Percentiles rank a stretch among this genome's conserved stretches.
Evolutionary conservation across 2,113 vertebrate species (phyloP).

Genomic region (Callionymus lyra): DNA sequence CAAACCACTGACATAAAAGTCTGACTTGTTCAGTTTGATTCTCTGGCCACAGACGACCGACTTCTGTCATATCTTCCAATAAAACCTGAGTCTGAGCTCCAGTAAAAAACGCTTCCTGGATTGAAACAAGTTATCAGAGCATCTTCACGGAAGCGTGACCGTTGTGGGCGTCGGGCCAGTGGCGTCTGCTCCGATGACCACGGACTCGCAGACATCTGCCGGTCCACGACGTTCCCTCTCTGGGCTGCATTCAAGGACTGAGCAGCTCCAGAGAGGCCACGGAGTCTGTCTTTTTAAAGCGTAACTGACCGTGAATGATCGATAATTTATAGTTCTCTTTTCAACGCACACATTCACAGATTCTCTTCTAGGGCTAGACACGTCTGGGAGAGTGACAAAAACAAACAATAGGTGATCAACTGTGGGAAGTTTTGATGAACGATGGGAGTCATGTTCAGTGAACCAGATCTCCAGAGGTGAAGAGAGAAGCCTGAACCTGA

Average conservation of each 20-base stretch:
- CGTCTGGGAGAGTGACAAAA: background rate
- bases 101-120: too few relatives aligned
- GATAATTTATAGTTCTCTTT: slow-evolving; percentile 49
- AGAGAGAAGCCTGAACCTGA: slow-evolving; percentile 9
- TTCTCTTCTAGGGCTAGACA: slow-evolving; percentile 6
- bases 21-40: too few relatives aligned
- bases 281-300: slow-evolving; percentile 27
- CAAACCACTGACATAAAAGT: too few relatives aligned
- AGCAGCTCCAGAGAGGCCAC: slow-evolving; percentile 21
- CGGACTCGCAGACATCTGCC: slow-evolving; percentile 18
- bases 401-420: background rate
- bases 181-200: slow-evolving; percentile 12
- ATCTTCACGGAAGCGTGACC: too few relatives aligned
- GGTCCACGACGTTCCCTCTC: slow-evolving; percentile 23
- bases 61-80: too few relatives aligned
- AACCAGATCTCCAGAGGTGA: slow-evolving; percentile 24
- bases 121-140: too few relatives aligned
- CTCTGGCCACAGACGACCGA: too few relatives aligned
- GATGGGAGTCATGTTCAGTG: slow-evolving; percentile 25
- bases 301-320: slow-evolving; percentile 42
- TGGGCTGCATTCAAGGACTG: slow-evolving; percentile 20
- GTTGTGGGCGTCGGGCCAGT: too few relatives aligned
- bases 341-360: slow-evolving; percentile 35
- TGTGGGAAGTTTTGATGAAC: slow-evolving; percentile 6
- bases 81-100: too few relatives aligned